Evolutionary conservation across 2,797 vertebrate genomes (phyloP), one percentile per base, ranked within the genome.

Genomic region (Psittacula derbiana): DNA sequence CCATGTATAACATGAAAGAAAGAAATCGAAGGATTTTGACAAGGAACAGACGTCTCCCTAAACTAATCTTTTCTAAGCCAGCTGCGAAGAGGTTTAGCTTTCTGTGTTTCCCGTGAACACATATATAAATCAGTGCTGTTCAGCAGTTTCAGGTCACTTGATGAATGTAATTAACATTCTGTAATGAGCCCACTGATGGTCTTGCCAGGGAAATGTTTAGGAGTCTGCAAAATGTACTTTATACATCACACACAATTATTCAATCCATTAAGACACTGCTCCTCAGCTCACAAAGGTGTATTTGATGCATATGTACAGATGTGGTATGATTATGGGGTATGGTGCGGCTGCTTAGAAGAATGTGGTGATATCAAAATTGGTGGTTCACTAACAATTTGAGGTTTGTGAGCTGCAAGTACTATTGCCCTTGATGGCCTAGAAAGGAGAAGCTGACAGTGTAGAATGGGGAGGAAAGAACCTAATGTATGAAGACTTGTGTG

Each of bases 381-480:
- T 92, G 96, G 97, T 97, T 97, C 97, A 96, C 97, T 97, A 96
- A 98, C 93, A 96, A 94, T 98, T 96, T 58, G 36, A 50, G 92
- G 94, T 97, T 98, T 98, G 97, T 98, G 97, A 98, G 97, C 96
- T 97, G 96, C 62, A 97, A 97, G 97, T 97, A 97, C 96, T 97
- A 91, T 98, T 98, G 92, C 97, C 64, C 93, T 98, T 98, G 98
- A 98, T 98, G 97, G 95, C 91, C 90, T 80, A 88, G 88, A 93
- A 95, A 70, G 93, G 91, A 98, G 95, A 98, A 97, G 97, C 98
- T 98, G 97, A 96, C 95, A 94, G 23, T 18, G 31, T n/a, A 40
- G 33, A 49, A 84, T 46, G 53, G 44, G 46, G 41, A 98, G 95
- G 91, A 92, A 92, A 95, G 85, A 97, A 97, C 94, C 86, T 76